These are phyloP conservation scores for Phyllotreta striolata DNA, from an alignment of 2,888 invertebrate genomes.

Conservation along the genomic window DNA sequence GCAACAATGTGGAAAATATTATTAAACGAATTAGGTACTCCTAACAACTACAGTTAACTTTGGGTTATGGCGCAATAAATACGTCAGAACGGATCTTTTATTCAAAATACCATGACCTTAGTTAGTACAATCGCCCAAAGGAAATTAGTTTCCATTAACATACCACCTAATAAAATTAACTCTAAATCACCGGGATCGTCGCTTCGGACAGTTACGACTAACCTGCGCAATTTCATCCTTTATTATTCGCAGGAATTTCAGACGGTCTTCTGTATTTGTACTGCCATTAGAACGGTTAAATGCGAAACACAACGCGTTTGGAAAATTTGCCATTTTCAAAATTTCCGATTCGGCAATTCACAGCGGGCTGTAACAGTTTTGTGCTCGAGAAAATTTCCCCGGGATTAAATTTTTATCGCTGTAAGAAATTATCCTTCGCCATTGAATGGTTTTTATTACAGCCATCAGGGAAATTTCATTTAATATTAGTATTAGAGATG, in stretches of 20 bases:
- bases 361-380: too few species aligned
- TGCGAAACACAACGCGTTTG: not conserved
- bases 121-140: conserved; percentile 17
- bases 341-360: too few species aligned
- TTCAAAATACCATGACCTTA: conserved; percentile 21
- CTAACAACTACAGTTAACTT: conserved; percentile 17
- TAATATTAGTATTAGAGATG: too few species aligned
- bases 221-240: conserved; percentile 20
- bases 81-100: conserved; percentile 21
- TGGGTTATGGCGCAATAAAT: conserved; percentile 21
- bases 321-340: too few species aligned
- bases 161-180: conserved; percentile 24
- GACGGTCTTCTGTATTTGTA: conserved; percentile 14
- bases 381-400: too few species aligned
- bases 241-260: conserved; percentile 21
- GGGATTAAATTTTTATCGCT: too few species aligned
- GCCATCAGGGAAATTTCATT: too few species aligned
- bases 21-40: conserved; percentile 17
- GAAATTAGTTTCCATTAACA: conserved; percentile 23
- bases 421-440: too few species aligned
- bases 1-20: conserved; percentile 22
- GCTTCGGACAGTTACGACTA: conserved; percentile 21
- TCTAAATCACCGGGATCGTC: conserved; percentile 20
- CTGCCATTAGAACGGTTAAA: conserved; percentile 14
- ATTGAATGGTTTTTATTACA: too few species aligned